These are phyloP conservation scores for Archips crataeganus DNA, from an alignment of 2,888 invertebrate species.

Conservation along the genomic window DNA sequence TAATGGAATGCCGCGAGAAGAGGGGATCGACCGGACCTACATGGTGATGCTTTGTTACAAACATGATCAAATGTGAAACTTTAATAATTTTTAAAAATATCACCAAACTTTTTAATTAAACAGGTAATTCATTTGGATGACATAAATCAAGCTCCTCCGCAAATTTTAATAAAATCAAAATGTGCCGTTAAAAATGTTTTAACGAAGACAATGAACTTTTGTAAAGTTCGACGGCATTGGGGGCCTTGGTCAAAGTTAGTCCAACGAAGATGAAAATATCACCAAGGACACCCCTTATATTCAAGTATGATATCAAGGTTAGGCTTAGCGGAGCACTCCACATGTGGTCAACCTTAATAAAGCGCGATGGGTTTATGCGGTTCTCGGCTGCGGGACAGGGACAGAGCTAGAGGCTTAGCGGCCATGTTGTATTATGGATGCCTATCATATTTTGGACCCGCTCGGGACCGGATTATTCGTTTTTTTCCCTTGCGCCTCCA, in stretches of 20 bases:
- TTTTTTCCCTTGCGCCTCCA: slow-evolving; percentile 82
- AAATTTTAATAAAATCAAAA: slow-evolving; percentile 21
- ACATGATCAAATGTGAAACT: slow-evolving; percentile 32
- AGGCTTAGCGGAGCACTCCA: slow-evolving; percentile 86
- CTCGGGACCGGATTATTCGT: slow-evolving; percentile 82
- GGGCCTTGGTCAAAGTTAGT: slow-evolving; percentile 5
- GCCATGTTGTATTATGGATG: slow-evolving; percentile 86
- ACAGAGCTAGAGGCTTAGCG: slow-evolving; percentile 79
- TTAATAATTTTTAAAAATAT: neutral
- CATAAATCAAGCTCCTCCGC: slow-evolving; percentile 3
- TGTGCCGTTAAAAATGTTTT: neutral
- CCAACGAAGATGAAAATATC: slow-evolving; percentile 28
- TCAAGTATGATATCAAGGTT: slow-evolving; percentile 85
- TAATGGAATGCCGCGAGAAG: slow-evolving; percentile 76
- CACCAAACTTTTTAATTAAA: neutral
- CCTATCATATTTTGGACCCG: slow-evolving; percentile 86
- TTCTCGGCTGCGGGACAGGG: slow-evolving; percentile 64
- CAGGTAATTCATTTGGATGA: neutral
- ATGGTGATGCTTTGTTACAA: slow-evolving; percentile 52
- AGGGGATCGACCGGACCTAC: slow-evolving; percentile 59
- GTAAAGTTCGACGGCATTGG: slow-evolving; percentile 24
- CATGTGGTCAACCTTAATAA: slow-evolving; percentile 86
- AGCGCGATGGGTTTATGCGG: slow-evolving; percentile 73
- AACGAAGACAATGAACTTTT: slow-evolving; percentile 34
- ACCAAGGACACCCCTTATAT: slow-evolving; percentile 68